These are phyloP conservation scores for Lasiommata megera DNA, from an alignment of 2,888 invertebrate species.

Conservation along the genomic window DNA sequence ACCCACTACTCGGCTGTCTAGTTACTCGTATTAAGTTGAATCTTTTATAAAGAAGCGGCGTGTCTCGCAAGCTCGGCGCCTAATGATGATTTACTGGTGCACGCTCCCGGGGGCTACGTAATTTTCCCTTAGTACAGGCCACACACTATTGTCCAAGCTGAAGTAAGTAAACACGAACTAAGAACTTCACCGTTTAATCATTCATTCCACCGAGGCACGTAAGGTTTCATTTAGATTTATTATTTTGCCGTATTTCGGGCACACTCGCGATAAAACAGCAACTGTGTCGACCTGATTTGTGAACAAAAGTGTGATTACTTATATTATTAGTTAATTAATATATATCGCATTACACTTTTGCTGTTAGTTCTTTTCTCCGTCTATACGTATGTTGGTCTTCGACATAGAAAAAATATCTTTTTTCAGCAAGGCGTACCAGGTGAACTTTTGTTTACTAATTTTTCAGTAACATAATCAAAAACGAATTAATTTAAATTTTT, in stretches of 20 bases:
- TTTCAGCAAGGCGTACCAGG: too few relatives aligned
- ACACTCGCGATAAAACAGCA: background rate
- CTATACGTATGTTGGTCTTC: too few relatives aligned
- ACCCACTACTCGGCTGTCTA: conserved; percentile 18
- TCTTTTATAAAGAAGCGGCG: conserved; percentile 74
- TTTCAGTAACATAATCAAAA: too few relatives aligned
- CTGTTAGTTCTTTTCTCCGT: too few relatives aligned
- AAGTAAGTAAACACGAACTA: conserved; percentile 79
- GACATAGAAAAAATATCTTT: too few relatives aligned
- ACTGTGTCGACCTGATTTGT: too few relatives aligned
- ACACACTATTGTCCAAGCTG: conserved; percentile 59
- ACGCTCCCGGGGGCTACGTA: conserved; percentile 70
- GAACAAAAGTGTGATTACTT: too few relatives aligned
- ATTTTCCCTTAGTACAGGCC: conserved; percentile 69
- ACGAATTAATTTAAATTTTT: too few relatives aligned
- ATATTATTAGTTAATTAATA: too few relatives aligned
- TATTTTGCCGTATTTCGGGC: conserved; percentile 58
- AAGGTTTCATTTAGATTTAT: conserved; percentile 72
- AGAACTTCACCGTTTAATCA: conserved; percentile 73
- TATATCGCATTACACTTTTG: background rate
- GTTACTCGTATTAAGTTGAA: conserved; percentile 71
- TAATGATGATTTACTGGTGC: conserved; percentile 75
- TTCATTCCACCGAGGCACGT: conserved; percentile 58
- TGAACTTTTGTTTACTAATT: too few relatives aligned
- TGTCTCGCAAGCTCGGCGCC: conserved; percentile 55